A percentile compares a stretch with the other conserved stretches of the same genome.
phyloP scores from a whole-genome alignment of 2,113 vertebrate species.

The Micronycteris hirsuta region DNA sequence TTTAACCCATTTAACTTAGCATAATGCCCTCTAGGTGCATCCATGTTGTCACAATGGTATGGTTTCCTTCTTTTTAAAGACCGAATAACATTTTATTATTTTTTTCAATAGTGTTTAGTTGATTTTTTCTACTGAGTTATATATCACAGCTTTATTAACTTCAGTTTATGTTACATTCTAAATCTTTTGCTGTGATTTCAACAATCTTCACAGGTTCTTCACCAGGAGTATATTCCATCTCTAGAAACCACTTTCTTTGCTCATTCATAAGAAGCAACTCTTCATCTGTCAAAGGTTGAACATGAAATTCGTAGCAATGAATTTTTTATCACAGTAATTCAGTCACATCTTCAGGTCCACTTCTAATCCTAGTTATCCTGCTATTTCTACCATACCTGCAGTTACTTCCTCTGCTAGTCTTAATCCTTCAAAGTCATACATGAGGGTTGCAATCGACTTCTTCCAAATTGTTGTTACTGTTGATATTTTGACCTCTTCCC shows the following conservation, averaged over 20 bases:
- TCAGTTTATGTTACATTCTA: not conserved
- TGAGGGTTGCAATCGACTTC: not conserved
- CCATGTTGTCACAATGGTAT: not conserved
- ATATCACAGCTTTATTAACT: not conserved
- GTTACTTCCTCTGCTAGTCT: not conserved
- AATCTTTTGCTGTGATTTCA: not conserved
- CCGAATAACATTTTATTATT: not conserved
- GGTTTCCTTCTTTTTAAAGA: not conserved
- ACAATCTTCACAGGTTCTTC: not conserved
- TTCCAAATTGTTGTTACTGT: not conserved
- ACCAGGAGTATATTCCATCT: not conserved
- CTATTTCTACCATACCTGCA: not conserved
- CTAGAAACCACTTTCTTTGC: not conserved
- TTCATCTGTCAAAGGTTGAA: not conserved
- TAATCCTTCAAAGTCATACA: not conserved
- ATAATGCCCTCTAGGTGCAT: not conserved
- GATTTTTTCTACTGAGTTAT: not conserved
- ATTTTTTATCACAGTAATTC: not conserved
- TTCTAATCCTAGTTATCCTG: not conserved
- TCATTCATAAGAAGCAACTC: not conserved
- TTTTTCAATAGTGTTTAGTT: not conserved
- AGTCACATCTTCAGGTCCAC: not conserved
- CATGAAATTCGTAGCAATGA: not conserved
- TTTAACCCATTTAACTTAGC: not conserved
- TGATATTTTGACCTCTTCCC: not conserved